Evolutionary conservation across 2,113 vertebrate genomes (phyloP).

Genomic region (Corythoichthys intestinalis): DNA sequence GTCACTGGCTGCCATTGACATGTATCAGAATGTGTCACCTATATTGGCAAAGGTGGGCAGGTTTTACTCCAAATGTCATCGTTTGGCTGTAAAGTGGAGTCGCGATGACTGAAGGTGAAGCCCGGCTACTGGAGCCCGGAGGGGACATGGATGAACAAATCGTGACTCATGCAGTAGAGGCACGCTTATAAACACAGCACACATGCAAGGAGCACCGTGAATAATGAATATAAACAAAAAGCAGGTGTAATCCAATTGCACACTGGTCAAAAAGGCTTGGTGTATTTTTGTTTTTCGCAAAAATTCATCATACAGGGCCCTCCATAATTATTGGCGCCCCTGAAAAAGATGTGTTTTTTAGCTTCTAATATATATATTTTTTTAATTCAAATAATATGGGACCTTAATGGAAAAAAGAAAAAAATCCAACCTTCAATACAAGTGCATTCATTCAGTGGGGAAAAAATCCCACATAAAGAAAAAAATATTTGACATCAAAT

Average conservation of each 20-base stretch:
- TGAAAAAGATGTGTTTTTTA: too few relatives aligned
- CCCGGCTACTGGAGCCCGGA: conserved; percentile 19
- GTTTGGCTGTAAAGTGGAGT: not conserved
- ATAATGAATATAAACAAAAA: not conserved
- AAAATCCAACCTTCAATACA: too few relatives aligned
- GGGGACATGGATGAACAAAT: conserved; percentile 16
- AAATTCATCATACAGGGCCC: too few relatives aligned
- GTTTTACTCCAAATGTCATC: conserved; percentile 7
- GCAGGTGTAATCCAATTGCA: not conserved
- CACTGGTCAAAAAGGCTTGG: not conserved
- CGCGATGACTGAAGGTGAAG: conserved; percentile 23
- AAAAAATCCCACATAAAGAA: too few relatives aligned
- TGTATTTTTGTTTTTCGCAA: not conserved
- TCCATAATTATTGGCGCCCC: too few relatives aligned
- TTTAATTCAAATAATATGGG: too few relatives aligned
- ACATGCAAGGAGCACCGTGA: not conserved
- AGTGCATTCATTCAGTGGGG: too few relatives aligned
- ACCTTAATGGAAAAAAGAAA: too few relatives aligned
- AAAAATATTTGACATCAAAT: too few relatives aligned
- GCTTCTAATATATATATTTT: too few relatives aligned
- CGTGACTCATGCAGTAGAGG: conserved; percentile 10
- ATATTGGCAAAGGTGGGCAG: conserved; percentile 1
- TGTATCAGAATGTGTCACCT: too few relatives aligned
- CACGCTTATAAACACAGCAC: not conserved
- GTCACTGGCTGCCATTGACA: too few relatives aligned